These are phyloP conservation scores for Typhlomys cinereus DNA, from an alignment of 2,113 vertebrate species.

Conservation along the genomic window DNA sequence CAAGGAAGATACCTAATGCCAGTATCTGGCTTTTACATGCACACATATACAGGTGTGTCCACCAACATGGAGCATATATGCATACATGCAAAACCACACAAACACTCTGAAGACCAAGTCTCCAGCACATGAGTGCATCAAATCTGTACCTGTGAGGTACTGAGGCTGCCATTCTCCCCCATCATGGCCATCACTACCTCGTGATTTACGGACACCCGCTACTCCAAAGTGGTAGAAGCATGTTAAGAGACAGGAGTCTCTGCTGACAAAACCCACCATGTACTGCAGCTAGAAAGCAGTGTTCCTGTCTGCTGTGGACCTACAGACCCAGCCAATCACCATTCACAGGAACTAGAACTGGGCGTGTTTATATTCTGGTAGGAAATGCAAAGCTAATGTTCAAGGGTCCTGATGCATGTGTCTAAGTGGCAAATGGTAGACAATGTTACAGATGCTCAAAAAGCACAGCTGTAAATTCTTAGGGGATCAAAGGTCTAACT, in stretches of 20 bases:
- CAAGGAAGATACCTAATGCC: too few relatives aligned
- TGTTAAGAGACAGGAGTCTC: not conserved
- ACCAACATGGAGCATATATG: too few relatives aligned
- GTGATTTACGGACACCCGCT: not conserved
- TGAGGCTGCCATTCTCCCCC: not conserved
- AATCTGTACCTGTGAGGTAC: too few relatives aligned
- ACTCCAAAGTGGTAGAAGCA: not conserved
- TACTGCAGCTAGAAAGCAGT: not conserved
- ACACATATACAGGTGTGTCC: too few relatives aligned
- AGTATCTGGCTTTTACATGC: too few relatives aligned
- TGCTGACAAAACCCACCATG: not conserved
- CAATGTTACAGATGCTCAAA: not conserved
- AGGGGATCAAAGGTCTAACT: not conserved
- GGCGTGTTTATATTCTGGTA: not conserved
- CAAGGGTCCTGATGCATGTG: not conserved
- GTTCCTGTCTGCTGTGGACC: not conserved
- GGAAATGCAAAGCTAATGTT: not conserved
- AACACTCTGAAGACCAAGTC: not conserved
- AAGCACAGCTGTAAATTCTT: not conserved
- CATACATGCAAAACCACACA: too few relatives aligned
- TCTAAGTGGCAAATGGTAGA: not conserved
- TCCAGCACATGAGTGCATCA: not conserved
- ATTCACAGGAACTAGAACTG: too few relatives aligned
- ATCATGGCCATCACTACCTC: not conserved
- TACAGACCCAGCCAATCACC: rapidly evolving